phyloP scores from a whole-genome alignment of 1,140 invertebrate genomes.

The Contarinia nasturtii region DNA sequence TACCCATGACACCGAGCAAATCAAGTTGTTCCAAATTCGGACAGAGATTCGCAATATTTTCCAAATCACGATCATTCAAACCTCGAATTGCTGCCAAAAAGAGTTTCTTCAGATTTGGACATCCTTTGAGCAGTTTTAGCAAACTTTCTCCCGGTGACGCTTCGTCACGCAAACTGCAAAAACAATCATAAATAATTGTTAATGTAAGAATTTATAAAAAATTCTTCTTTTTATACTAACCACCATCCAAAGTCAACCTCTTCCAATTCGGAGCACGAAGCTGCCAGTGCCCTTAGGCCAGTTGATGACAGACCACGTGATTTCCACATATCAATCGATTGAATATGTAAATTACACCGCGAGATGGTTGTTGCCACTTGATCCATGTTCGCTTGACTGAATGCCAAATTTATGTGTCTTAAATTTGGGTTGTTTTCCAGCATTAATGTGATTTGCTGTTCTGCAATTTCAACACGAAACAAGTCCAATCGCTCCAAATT shows the following conservation, averaged over 20 bases:
- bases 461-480: conserved; percentile 49
- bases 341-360: conserved; percentile 39
- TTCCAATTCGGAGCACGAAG: conserved; percentile 42
- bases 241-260: conserved; percentile 84
- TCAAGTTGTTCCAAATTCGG: conserved; percentile 56
- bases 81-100: conserved; percentile 59
- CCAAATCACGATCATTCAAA: conserved; percentile 54
- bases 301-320: conserved; percentile 46
- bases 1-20: conserved; percentile 55
- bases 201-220: background rate
- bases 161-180: conserved; percentile 26
- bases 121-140: conserved; percentile 30
- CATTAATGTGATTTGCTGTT: conserved; percentile 38
- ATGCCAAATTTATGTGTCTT: conserved; percentile 49
- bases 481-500: conserved; percentile 55
- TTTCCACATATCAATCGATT: conserved; percentile 74
- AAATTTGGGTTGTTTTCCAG: conserved; percentile 42
- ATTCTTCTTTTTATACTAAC: conserved; percentile 29
- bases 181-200: conserved; percentile 5
- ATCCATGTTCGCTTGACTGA: conserved; percentile 37
- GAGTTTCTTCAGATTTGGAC: conserved; percentile 47
- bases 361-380: conserved; percentile 43
- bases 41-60: conserved; percentile 43
- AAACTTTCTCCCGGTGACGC: conserved; percentile 31
- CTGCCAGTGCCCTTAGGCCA: conserved; percentile 44